Base-by-base conservation (phyloP, 1,140 invertebrate species). In the Contarinia nasturtii region DNA sequence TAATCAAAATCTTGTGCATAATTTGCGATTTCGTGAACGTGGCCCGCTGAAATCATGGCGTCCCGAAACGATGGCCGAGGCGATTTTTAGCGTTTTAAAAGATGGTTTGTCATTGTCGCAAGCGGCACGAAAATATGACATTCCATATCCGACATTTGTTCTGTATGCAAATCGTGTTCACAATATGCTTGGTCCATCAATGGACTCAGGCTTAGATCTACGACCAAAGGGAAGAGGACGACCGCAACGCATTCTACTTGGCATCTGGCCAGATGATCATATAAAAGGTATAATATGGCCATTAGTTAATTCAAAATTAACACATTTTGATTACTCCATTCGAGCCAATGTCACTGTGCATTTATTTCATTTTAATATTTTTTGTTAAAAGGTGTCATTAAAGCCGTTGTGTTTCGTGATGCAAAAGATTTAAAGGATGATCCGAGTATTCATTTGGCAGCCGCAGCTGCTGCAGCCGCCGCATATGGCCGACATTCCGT, bases 31-130 rank as follows among this genome's bases (percentile, higher is more conserved):
- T 69, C 76, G 87, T 7, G 87, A 91, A 65, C 76, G 87, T 33
- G 87, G 87, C 2, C 87, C 87, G 0, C 69, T 91, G 27, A 92
- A 92, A 63, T 88, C 86, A n/a, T 92, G 87, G 87, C 69, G 86
- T 38, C 86, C 86, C 14, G 87, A 91, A 63, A 91, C 87, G 37
- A 92, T 92, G 87, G 86, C 86, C 47, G 86, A 90, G 59, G 87
- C 87, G 48, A 91, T 92, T 52, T 86, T 90, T 65, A 86, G 83
- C 55, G 86, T 91, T 19, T 71, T 91, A 45, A 89, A 87, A 58
- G 86, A 90, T 62, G 86, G 86, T 15, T 67, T 89, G 20, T 87
- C 83, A 7, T 66, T 90, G 48, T 88, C 84, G n/a, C 86, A 92
- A 59, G 87, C 86, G 11, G 87, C 87, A 19, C 74, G 86, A 54